Evolutionary conservation across 2,888 invertebrate species (phyloP), one percentile per base, ranked within the genome.

Genomic region (Brassicogethes aeneus): DNA sequence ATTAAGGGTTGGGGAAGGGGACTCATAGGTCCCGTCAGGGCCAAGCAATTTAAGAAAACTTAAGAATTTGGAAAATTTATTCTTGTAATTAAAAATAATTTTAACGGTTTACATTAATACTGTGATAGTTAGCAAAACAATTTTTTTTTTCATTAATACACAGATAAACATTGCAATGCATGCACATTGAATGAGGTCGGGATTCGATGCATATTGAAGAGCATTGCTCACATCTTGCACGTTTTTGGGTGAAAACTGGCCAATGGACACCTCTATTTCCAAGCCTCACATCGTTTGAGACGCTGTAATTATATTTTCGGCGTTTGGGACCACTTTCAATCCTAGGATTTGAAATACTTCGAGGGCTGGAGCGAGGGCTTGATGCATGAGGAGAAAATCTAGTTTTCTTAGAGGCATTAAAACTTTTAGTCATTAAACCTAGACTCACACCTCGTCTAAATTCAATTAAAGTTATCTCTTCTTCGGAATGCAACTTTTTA

Each of bases 221-320:
- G 23, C 23, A 23, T 23, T 23, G 23, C 23, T 23, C 23, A 10
- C 23, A 38, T 12, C 16, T 15, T 31, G 33, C 13, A 12, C 39
- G 32, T 32, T 39, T 17, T 14, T 39, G 15, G 15, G 33, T 33
- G 17, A 39, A 42, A 42, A 34, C 30, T 23, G 16, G 14, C 17
- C 29, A 37, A 16, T 46, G 46, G 30, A 17, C 36, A 17, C 46
- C 41, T 40, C 37, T 41, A 16, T 41, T 43, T 17, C n/a, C 15
- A 17, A 42, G 23, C 16, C 44, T 34, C 15, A 44, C 40, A 31
- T 45, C 45, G 29, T 40, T 35, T 32, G 41, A 30, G 23, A 46
- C 41, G 17, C 36, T 35, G 30, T 42, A 41, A n/a, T 42, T 42
- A 34, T 44, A 36, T 30, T 14, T n/a, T 15, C 37, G 16, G 38